Base-by-base conservation (phyloP, 2,888 invertebrate genomes). In the Drosophila tripunctata region DNA sequence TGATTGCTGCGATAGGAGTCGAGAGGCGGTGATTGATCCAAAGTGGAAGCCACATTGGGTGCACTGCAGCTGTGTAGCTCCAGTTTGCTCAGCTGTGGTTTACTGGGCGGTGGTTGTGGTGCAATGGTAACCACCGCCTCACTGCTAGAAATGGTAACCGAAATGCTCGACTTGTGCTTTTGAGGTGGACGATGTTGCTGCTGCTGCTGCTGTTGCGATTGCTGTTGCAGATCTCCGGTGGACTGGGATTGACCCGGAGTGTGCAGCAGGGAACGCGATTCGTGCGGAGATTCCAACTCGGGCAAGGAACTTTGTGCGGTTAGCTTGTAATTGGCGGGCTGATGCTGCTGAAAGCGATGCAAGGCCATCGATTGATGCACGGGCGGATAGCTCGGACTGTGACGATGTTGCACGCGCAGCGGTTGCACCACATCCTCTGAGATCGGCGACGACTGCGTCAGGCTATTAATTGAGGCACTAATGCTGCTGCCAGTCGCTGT, bases 1-100 rank as follows among this genome's bases (percentile, higher is more conserved):
- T 91, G 90, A 85, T 92, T 91, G 83, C 90, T 90, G 87, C 92
- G 90, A 88, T 91, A 89, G 65, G 91, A 80, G 43, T 80, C 71
- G 12, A 71, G 78, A 1, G 36, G 60, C 7, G 69, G 54, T 50
- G 60, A 62, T 10, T 54, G 67, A 22, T 57, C 43, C n/a, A 12
- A 15, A 30, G 31, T 41, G 56, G 47, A 47, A 31, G 77, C 81
- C 66, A 87, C 67, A 58, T 68, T 87, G 47, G 64, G 86, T 21
- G 73, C 88, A 77, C 65, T 88, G 68, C 66, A 79, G 67, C 65
- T 84, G 58, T 51, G 75, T 15, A 75, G 43, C 14, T 88, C 82
- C 35, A 75, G 43, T 19, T 86, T 88, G 50, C 60, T 70, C 0
- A 78, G 47, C 56, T 68, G 69, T 21, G 75, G 78, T 35, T 79